Evolutionary conservation across 2,888 invertebrate genomes (phyloP).

Genomic region (Synergus itoensis): DNA sequence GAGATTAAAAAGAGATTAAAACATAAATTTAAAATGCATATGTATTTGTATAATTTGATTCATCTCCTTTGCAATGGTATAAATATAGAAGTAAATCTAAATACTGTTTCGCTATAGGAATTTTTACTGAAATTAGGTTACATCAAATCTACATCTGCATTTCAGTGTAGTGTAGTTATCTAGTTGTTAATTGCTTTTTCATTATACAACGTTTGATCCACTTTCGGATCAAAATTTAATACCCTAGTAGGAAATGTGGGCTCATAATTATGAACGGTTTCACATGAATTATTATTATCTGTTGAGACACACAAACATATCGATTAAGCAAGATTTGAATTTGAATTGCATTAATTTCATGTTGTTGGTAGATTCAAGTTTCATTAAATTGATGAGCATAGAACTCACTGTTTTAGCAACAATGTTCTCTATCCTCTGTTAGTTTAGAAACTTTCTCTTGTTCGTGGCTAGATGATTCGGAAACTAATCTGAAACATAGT

Average conservation of each 20-base stretch:
- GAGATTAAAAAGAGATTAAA: no score
- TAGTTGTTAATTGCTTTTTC: no score
- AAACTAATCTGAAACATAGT: slow-evolving; percentile 19
- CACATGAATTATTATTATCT: no score
- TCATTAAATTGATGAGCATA: slow-evolving; percentile 13
- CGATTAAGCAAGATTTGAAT: background rate
- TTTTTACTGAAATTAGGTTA: background rate
- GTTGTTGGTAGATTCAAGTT: background rate
- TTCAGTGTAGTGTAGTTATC: no score
- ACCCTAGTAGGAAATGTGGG: no score
- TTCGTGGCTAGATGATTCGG: slow-evolving; percentile 27
- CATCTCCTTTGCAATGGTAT: no score
- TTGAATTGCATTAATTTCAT: background rate
- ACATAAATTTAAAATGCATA: no score
- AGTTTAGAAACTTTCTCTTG: slow-evolving; percentile 30
- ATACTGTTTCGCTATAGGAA: background rate
- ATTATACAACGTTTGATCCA: no score
- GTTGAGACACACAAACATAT: background rate
- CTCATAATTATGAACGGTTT: background rate
- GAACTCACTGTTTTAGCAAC: background rate
- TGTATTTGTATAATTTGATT: no score
- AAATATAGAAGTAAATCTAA: background rate
- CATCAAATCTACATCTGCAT: background rate
- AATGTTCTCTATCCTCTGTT: slow-evolving; percentile 7
- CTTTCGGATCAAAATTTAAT: background rate